A percentile compares a stretch with the other conserved stretches of the same genome.
phyloP scores from a whole-genome alignment of 1,140 invertebrate genomes.

The Eueides isabella region DNA sequence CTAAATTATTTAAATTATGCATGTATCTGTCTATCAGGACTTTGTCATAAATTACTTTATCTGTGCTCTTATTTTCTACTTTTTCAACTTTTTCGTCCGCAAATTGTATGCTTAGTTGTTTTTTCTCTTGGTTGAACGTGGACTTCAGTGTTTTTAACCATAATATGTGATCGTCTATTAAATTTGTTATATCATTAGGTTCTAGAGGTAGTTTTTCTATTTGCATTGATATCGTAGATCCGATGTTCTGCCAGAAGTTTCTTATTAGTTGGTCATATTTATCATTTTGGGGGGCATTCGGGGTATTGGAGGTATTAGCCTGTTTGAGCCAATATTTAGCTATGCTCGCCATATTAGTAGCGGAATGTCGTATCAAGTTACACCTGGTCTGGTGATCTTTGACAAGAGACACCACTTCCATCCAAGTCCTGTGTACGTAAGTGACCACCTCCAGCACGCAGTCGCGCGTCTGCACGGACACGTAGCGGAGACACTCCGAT shows the following conservation, averaged over 20 bases:
- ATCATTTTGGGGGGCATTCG: constrained; percentile 30
- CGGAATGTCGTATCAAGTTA: constrained; percentile 51
- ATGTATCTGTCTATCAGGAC: constrained; percentile 32
- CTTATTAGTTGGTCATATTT: constrained; percentile 57
- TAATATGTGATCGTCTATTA: constrained; percentile 50
- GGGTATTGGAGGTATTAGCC: constrained; percentile 26
- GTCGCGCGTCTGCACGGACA: constrained; percentile 46
- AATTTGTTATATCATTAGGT: constrained; percentile 33
- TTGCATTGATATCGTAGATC: constrained; percentile 46
- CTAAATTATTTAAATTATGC: constrained; percentile 48
- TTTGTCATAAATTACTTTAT: constrained; percentile 20
- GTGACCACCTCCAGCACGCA: constrained; percentile 47
- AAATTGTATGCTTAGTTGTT: constrained; percentile 52
- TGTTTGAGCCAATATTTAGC: constrained; percentile 61
- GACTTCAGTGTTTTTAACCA: constrained; percentile 52
- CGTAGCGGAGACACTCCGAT: constrained; percentile 55
- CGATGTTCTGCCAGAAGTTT: constrained; percentile 65
- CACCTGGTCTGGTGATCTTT: constrained; percentile 28
- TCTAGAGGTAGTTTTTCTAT: constrained; percentile 47
- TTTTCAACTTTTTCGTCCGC: constrained; percentile 35
- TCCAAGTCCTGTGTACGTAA: constrained; percentile 55
- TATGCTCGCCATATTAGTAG: constrained; percentile 47
- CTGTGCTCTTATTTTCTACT: background rate
- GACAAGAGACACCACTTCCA: constrained; percentile 40
- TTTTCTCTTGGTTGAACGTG: constrained; percentile 45